Conservation (phyloP, 2,797 vertebrate genomes). For the Microcaecilia unicolor region DNA sequence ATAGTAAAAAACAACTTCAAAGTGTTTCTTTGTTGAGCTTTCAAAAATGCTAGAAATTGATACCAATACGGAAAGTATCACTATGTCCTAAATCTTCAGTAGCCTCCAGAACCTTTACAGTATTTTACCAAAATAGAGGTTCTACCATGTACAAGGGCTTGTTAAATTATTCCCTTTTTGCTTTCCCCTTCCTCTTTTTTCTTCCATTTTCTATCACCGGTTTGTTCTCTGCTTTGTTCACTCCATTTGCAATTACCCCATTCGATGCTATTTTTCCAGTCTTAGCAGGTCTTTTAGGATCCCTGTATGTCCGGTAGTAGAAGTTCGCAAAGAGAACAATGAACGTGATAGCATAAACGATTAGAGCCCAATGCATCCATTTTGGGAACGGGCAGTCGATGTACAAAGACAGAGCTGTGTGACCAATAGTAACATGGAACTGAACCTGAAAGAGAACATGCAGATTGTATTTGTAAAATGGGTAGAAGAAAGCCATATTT, state of each 20-base stretch:
- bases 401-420: conserved; percentile 92
- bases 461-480: background rate
- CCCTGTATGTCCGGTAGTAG: conserved; percentile 95
- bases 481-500: too few relatives aligned
- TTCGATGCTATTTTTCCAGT: conserved; percentile 68
- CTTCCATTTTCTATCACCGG: conserved; percentile 73
- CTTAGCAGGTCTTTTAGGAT: conserved; percentile 71
- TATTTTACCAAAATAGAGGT: conserved; percentile 40
- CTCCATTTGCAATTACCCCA: conserved; percentile 71
- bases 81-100: conserved; percentile 45
- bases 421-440: conserved; percentile 94
- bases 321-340: conserved; percentile 95
- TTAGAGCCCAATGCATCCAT: conserved; percentile 98
- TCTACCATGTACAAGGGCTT: conserved; percentile 55
- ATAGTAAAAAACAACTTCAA: too few relatives aligned
- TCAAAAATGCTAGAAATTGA: conserved; percentile 48
- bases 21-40: too few relatives aligned
- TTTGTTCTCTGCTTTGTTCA: conserved; percentile 69
- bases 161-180: conserved; percentile 84
- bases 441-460: conserved; percentile 70
- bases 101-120: conserved; percentile 47
- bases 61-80: conserved; percentile 55
- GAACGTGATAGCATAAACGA: conserved; percentile 92
- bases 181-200: conserved; percentile 86
- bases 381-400: conserved; percentile 95